Conservation (phyloP, 2,888 invertebrate genomes). For the Heliconius aoede region DNA sequence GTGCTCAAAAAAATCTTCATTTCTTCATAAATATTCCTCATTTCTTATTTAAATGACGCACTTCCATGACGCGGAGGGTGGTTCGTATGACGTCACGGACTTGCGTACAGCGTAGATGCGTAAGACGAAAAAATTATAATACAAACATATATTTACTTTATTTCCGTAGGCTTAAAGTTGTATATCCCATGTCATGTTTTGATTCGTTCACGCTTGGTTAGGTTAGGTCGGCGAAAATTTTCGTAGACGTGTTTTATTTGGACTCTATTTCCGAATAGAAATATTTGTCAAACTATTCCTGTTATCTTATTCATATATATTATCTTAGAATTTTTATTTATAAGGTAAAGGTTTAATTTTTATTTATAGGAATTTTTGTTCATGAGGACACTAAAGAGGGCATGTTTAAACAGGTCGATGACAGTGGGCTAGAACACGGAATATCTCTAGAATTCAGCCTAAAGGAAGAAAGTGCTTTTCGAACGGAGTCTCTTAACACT, state of each 20-base stretch:
- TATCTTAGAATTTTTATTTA: not conserved
- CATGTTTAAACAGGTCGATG: too few relatives aligned
- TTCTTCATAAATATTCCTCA: too few relatives aligned
- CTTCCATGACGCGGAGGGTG: slow-evolving; percentile 53
- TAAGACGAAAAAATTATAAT: slow-evolving; percentile 36
- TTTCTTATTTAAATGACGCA: slow-evolving; percentile 42
- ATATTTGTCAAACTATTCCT: not conserved
- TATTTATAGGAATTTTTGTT: too few relatives aligned
- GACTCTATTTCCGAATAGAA: not conserved
- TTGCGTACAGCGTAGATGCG: slow-evolving; percentile 59
- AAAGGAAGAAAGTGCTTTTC: too few relatives aligned
- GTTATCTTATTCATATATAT: not conserved
- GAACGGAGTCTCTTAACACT: too few relatives aligned
- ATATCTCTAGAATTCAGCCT: too few relatives aligned
- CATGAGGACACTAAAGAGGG: too few relatives aligned
- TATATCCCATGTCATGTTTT: slow-evolving; percentile 33
- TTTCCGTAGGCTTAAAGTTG: slow-evolving; percentile 31
- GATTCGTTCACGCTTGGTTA: slow-evolving; percentile 42
- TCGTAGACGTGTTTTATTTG: slow-evolving; percentile 8
- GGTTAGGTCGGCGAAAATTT: slow-evolving; percentile 37
- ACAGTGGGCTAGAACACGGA: too few relatives aligned
- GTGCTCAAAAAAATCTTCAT: too few relatives aligned
- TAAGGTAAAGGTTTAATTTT: too few relatives aligned
- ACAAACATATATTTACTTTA: slow-evolving; percentile 41
- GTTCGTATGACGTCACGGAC: slow-evolving; percentile 58